Evolutionary conservation across 2,797 vertebrate genomes (phyloP).

Genomic region (Eupleurogrammus muticus): DNA sequence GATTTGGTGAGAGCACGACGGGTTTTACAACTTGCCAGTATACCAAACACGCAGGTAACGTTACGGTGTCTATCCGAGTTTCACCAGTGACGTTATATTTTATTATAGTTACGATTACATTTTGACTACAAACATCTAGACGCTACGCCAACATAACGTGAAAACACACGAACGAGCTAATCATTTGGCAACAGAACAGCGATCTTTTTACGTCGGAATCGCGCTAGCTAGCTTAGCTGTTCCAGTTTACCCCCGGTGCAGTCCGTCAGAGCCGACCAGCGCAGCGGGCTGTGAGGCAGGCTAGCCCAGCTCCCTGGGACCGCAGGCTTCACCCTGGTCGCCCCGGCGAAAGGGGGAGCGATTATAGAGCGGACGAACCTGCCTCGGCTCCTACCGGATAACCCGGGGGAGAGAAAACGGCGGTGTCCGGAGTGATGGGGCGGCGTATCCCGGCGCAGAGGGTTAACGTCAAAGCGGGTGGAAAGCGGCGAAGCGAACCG

Average conservation of each 20-base stretch:
- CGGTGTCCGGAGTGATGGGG: not conserved
- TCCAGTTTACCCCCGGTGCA: slow-evolving; percentile 8
- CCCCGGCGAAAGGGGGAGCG: not conserved
- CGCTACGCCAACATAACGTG: too few species aligned
- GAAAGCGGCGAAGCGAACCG: slow-evolving; percentile 22
- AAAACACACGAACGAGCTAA: not conserved
- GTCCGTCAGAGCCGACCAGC: not conserved
- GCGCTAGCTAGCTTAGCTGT: slow-evolving; percentile 46
- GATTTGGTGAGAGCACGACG: slow-evolving; percentile 24
- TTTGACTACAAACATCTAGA: not conserved
- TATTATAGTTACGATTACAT: not conserved
- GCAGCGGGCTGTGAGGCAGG: slow-evolving; percentile 6
- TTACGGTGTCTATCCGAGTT: not conserved
- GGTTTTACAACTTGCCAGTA: slow-evolving; percentile 23
- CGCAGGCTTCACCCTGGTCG: slow-evolving; percentile 3
- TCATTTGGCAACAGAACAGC: not conserved
- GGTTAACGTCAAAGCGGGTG: slow-evolving; percentile 1
- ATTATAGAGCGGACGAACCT: not conserved
- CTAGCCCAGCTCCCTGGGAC: slow-evolving; percentile 8
- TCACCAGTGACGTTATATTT: not conserved
- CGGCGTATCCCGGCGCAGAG: not conserved
- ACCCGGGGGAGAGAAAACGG: not conserved
- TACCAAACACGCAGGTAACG: slow-evolving; percentile 9
- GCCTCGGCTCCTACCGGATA: slow-evolving; percentile 9
- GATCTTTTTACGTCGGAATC: not conserved